Evolutionary conservation across 2,797 vertebrate species (phyloP), one percentile per base, ranked within the genome.

Genomic region (Poecilia wingei): DNA sequence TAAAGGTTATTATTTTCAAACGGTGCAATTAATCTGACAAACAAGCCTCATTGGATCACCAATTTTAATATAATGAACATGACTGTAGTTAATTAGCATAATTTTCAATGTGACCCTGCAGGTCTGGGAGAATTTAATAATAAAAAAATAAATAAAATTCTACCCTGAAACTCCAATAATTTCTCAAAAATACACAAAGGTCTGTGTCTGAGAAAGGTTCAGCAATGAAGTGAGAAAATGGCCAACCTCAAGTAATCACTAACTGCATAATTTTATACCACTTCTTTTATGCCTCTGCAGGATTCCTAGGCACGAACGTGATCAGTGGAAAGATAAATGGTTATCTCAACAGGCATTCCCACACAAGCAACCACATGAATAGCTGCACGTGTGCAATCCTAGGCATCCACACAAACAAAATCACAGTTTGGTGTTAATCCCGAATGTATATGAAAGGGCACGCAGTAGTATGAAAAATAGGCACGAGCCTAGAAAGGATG

Each of bases 311-410:
- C 93, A 92, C 84, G 91, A 78, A 91, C 86, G 82, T 91, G 92
- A 93, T 93, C 89, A 93, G 84, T 51, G 77, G 80, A 89, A 82
- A 92, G 86, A 93, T 89, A 85, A 92, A 93, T 90, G 83, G 79
- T 87, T 79, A 90, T 89, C 84, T 87, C 69, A 72, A 82, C 13
- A 84, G 83, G 80, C 79, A 78, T 90, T 89, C 81, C 72, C 80
- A 69, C 89, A 89, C 84, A 91, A 81, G 88, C 86, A 64, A 78
- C 66, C 81, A 84, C 83, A 89, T 84, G 87, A 89, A 79, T 81
- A 78, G 78, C 59, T 74, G 69, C 81, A 85, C 78, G 55, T 59
- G 43, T 25, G 6, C 75, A 76, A 20, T 55, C 83, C 86, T 87
- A 91, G 89, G 83, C 86, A 87, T 90, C 86, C 79, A 87, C 87